Evolutionary conservation across 2,113 vertebrate species (phyloP).

Genomic region (Triplophysa dalaica): DNA sequence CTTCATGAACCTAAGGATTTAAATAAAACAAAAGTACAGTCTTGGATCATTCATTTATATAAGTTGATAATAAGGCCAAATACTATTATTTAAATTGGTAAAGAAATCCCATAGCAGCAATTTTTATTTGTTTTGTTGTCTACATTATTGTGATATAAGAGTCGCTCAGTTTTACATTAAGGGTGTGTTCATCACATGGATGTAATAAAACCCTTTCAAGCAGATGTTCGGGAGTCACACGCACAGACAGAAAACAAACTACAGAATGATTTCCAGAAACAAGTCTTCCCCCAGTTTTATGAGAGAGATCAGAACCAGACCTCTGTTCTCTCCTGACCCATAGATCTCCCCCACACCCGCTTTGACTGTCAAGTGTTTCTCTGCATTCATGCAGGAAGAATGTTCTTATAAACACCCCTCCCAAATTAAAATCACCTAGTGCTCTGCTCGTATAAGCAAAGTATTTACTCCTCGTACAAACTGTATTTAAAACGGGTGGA

Average conservation of each 20-base stretch:
- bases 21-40: too few species aligned
- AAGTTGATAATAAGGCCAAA: too few species aligned
- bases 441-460: too few species aligned
- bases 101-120: too few species aligned
- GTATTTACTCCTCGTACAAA: too few species aligned
- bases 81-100: too few species aligned
- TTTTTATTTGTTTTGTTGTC: neutral
- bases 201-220: conserved; percentile 32
- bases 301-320: neutral
- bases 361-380: neutral
- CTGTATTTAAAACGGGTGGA: too few species aligned
- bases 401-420: neutral
- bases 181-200: conserved; percentile 21
- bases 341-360: neutral
- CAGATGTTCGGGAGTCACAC: neutral
- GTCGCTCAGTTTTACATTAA: neutral
- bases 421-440: neutral
- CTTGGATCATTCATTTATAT: too few species aligned
- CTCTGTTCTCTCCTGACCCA: too few species aligned
- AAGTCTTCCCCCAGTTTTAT: neutral
- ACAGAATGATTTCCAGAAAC: neutral
- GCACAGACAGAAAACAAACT: neutral
- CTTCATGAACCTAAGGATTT: too few species aligned
- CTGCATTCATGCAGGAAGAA: neutral
- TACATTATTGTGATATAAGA: neutral